A percentile compares a stretch with the other conserved stretches of the same genome.
Evolutionary conservation across 2,113 vertebrate species (phyloP).

Genomic region (Ibidorhyncha struthersii): DNA sequence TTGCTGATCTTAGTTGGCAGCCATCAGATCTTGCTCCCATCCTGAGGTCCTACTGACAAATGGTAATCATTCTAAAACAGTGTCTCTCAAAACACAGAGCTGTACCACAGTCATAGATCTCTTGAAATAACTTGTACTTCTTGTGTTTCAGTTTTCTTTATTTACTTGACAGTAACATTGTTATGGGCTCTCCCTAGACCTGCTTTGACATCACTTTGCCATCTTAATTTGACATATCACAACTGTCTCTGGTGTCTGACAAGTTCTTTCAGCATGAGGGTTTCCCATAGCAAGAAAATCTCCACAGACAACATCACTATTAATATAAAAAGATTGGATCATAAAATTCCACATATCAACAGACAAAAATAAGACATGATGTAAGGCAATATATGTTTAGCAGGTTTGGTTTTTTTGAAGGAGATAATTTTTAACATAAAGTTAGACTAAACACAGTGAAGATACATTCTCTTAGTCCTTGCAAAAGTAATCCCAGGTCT

Average conservation of each 20-base stretch:
- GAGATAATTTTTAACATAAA: not conserved
- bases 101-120: not conserved
- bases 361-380: not conserved
- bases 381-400: not conserved
- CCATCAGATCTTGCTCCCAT: not conserved
- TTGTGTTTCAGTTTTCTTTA: constrained; percentile 55
- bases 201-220: constrained; percentile 49
- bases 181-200: constrained; percentile 49
- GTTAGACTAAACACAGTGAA: not conserved
- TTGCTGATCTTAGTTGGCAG: not conserved
- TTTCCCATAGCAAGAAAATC: constrained; percentile 15
- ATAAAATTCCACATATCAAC: not conserved
- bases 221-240: constrained; percentile 58
- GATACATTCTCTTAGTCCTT: not conserved
- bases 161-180: constrained; percentile 57
- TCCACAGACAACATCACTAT: not conserved
- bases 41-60: constrained; percentile 15
- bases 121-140: constrained; percentile 42
- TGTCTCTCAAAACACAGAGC: constrained; percentile 17
- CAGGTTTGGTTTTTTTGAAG: accelerated
- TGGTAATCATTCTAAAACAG: constrained; percentile 16
- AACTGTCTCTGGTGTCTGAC: constrained; percentile 51
- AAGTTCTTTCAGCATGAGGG: constrained; percentile 20
- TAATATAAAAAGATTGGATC: not conserved
- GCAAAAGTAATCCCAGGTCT: not conserved